Conservation (phyloP, 2,888 invertebrate genomes). For the Gastrophysa polygoni region DNA sequence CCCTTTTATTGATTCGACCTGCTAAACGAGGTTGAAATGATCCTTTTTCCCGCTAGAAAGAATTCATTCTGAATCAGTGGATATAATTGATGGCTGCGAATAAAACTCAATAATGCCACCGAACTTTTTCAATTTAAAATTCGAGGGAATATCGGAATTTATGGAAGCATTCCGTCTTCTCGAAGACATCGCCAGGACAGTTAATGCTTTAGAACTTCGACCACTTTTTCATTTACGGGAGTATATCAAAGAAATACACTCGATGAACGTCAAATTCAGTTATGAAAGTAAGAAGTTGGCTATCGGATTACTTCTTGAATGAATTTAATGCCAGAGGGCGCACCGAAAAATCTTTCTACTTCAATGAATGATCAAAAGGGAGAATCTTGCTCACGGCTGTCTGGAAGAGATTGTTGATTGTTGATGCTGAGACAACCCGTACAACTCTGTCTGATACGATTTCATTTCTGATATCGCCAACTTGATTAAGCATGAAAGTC, state of each 20-base stretch:
- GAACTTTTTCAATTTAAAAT: slow-evolving; percentile 34
- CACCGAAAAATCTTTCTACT: too few relatives aligned
- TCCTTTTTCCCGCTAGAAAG: slow-evolving; percentile 28
- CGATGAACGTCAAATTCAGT: neutral
- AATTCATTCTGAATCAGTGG: slow-evolving; percentile 30
- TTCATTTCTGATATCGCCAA: too few relatives aligned
- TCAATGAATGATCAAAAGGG: too few relatives aligned
- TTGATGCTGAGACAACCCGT: too few relatives aligned
- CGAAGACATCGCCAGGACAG: neutral
- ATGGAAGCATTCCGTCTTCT: neutral
- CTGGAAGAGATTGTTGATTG: too few relatives aligned
- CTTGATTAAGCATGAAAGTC: too few relatives aligned
- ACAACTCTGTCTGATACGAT: too few relatives aligned
- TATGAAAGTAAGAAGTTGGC: neutral
- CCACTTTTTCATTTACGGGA: neutral
- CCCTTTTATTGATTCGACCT: slow-evolving; percentile 25
- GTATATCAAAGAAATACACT: neutral
- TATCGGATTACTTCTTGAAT: too few relatives aligned
- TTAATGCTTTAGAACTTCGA: neutral
- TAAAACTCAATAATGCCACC: slow-evolving; percentile 30
- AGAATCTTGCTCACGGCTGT: too few relatives aligned
- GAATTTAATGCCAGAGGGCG: too few relatives aligned
- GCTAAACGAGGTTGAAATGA: slow-evolving; percentile 30
- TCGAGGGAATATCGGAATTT: slow-evolving; percentile 22
- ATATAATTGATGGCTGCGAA: slow-evolving; percentile 35